Conservation (phyloP, 2,888 invertebrate genomes). For the Zele albiditarsus region DNA sequence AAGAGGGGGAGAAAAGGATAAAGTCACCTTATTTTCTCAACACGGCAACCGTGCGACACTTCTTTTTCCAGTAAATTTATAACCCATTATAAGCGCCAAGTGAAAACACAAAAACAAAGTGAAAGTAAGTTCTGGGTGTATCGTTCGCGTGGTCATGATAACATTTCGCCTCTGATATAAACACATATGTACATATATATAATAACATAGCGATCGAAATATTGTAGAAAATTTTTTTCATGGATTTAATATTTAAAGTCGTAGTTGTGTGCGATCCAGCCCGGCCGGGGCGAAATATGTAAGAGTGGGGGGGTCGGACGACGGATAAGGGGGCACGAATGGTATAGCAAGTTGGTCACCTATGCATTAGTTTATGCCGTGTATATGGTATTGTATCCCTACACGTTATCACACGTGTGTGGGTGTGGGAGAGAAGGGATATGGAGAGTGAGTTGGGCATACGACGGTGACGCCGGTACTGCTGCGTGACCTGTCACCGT, state of each 20-base stretch:
- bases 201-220: slow-evolving; percentile 15
- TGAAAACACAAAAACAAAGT: not conserved
- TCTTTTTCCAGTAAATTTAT: not conserved
- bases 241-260: slow-evolving; percentile 46
- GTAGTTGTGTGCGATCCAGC: slow-evolving; percentile 16
- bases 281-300: slow-evolving; percentile 15
- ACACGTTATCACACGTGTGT: slow-evolving; percentile 24
- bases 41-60: not conserved
- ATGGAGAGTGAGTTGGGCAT: slow-evolving; percentile 5
- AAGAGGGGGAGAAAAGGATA: not conserved
- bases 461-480: slow-evolving; percentile 50
- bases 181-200: slow-evolving; percentile 1
- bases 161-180: not conserved
- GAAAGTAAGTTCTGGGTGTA: slow-evolving; percentile 31
- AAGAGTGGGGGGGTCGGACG: slow-evolving; percentile 30
- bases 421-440: slow-evolving; percentile 27
- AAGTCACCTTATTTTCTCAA: not conserved
- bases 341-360: slow-evolving; percentile 33
- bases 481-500: slow-evolving; percentile 73
- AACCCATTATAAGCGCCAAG: not conserved
- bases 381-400: slow-evolving; percentile 4
- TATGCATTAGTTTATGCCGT: too few species aligned
- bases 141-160: slow-evolving; percentile 41
- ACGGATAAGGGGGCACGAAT: slow-evolving; percentile 40
- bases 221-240: slow-evolving; percentile 52